These are phyloP conservation scores for Copidosoma aretas DNA, from an alignment of 2,888 invertebrate species.

Conservation along the genomic window DNA sequence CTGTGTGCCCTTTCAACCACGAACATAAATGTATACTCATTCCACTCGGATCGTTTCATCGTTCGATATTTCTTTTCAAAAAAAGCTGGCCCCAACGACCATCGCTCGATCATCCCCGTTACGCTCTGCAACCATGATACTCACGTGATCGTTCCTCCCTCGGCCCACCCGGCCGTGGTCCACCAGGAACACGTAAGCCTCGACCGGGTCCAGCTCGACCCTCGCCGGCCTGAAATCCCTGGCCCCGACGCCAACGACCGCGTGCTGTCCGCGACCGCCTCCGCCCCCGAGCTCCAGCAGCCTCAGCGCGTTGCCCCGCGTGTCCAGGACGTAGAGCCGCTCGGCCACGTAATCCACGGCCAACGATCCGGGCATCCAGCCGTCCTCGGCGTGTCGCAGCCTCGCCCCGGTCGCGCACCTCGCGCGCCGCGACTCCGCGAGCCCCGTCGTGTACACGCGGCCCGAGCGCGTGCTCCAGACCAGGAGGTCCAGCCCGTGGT, in stretches of 20 bases:
- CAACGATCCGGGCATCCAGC: slow-evolving; percentile 12
- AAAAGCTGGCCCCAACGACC: too few species aligned
- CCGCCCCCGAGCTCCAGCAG: not conserved
- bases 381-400: too few species aligned
- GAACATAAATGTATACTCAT: too few species aligned
- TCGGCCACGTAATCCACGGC: slow-evolving; percentile 28
- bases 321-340: slow-evolving; percentile 26
- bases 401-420: too few species aligned
- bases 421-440: too few species aligned
- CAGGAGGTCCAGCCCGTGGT: not conserved
- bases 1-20: too few species aligned
- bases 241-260: not conserved
- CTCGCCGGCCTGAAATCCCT: not conserved
- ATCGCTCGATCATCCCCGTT: too few species aligned
- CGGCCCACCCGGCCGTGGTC: not conserved
- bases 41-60: too few species aligned
- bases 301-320: not conserved
- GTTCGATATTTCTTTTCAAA: too few species aligned
- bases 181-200: not conserved
- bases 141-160: not conserved
- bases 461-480: slow-evolving; percentile 30
- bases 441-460: not conserved
- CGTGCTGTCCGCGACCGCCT: not conserved
- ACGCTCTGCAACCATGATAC: too few species aligned
- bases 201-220: not conserved